A percentile compares a stretch with the other conserved stretches of the same genome.
Evolutionary conservation across 2,888 invertebrate genomes (phyloP).

Genomic region (Ctena decussata): DNA sequence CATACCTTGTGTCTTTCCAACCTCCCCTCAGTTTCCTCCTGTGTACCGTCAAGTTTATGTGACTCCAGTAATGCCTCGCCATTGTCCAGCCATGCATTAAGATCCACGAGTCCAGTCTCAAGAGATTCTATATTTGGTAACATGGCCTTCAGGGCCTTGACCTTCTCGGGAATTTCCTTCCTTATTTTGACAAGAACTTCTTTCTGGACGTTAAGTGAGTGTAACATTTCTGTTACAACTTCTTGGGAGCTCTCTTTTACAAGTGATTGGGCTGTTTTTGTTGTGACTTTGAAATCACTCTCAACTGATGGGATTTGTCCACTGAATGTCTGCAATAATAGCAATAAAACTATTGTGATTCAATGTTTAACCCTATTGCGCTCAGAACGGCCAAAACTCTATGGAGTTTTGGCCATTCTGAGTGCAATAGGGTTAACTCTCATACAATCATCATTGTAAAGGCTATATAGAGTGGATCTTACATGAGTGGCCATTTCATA

Average conservation of each 20-base stretch:
- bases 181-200: conserved; percentile 82
- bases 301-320: conserved; percentile 95
- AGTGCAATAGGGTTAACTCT: no score
- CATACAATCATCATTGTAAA: no score
- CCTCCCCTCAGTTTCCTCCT: conserved; percentile 92
- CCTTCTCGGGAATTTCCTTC: conserved; percentile 93
- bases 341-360: no score
- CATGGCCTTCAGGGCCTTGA: conserved; percentile 88
- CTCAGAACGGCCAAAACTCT: no score
- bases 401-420: no score
- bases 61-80: conserved; percentile 92
- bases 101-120: conserved; percentile 95
- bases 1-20: conserved; percentile 92
- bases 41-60: conserved; percentile 90
- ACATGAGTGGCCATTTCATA: no score
- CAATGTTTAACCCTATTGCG: no score
- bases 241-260: conserved; percentile 96
- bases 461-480: no score
- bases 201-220: conserved; percentile 89
- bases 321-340: conserved; percentile 90
- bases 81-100: conserved; percentile 94
- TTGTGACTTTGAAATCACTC: conserved; percentile 95
- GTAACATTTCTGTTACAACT: conserved; percentile 96
- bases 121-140: conserved; percentile 94
- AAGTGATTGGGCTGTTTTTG: conserved; percentile 96